Percentiles rank a stretch among this genome's conserved stretches.
These are phyloP conservation scores for Crambe crambe DNA, from an alignment of 37 sponge, comb jelly and placozoan species.

Conservation along the genomic window DNA sequence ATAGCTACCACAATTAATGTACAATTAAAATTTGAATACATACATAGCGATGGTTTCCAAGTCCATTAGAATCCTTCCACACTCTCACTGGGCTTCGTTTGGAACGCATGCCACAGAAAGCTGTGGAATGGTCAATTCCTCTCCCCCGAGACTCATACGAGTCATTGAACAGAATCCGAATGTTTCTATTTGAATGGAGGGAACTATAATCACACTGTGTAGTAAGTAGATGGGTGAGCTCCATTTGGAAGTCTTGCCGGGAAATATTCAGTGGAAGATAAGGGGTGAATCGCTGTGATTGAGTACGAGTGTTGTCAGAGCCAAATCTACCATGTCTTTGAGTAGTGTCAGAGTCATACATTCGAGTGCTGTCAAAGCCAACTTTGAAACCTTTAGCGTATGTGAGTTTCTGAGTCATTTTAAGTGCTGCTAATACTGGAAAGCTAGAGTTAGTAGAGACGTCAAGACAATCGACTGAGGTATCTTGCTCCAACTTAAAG, in stretches of 20 bases:
- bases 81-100: not conserved
- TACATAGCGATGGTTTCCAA: not conserved
- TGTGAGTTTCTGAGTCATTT: conserved; percentile 7
- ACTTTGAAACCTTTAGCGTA: conserved; percentile 8
- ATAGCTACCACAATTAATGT: not conserved
- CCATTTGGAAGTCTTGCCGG: not conserved
- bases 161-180: not conserved
- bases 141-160: not conserved
- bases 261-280: not conserved
- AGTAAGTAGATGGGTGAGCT: conserved; percentile 1
- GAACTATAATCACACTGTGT: conserved; percentile 13
- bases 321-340: no score
- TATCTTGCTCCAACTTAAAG: not conserved
- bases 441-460: not conserved
- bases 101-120: not conserved
- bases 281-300: not conserved
- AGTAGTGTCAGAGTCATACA: no score
- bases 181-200: not conserved
- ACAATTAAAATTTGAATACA: not conserved
- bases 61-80: not conserved
- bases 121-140: not conserved
- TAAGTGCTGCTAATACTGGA: not conserved
- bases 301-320: no score
- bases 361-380: not conserved
- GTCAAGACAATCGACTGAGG: not conserved